phyloP scores from a whole-genome alignment of 2,888 invertebrate genomes.

The Dynastes maya region DNA sequence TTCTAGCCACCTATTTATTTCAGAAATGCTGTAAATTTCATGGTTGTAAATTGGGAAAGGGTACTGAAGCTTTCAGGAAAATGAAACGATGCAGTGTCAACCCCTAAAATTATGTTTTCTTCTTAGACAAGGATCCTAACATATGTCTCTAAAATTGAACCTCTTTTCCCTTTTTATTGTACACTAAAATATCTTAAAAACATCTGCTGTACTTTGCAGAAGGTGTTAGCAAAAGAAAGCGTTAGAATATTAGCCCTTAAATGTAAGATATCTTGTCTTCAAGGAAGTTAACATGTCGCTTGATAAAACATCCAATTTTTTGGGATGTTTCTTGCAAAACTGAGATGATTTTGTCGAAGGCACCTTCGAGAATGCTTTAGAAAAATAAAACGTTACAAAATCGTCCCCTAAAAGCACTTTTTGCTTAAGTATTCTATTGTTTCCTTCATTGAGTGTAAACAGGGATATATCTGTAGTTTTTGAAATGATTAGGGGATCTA shows the following conservation, averaged over 20 bases:
- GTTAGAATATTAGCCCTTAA: background rate
- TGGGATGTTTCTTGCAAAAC: background rate
- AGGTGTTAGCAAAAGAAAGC: background rate
- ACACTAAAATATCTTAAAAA: background rate
- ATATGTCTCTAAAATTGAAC: background rate
- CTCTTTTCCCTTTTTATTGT: background rate
- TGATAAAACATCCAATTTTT: background rate
- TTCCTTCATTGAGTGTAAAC: background rate
- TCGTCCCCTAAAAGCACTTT: background rate
- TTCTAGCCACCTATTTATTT: no score
- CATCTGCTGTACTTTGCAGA: background rate
- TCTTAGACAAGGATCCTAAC: background rate
- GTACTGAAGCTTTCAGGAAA: background rate
- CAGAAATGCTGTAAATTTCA: background rate
- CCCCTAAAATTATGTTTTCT: background rate
- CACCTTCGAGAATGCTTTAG: background rate
- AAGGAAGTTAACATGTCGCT: background rate
- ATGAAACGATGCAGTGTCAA: background rate
- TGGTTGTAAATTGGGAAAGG: background rate
- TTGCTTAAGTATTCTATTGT: background rate
- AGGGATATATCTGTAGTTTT: background rate
- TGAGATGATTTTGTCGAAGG: background rate
- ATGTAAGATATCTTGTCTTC: background rate
- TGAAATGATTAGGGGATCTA: background rate
- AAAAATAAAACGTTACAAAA: conserved; percentile 14